Conservation (phyloP, 2,888 invertebrate species). For the Epirrhoe alternata region DNA sequence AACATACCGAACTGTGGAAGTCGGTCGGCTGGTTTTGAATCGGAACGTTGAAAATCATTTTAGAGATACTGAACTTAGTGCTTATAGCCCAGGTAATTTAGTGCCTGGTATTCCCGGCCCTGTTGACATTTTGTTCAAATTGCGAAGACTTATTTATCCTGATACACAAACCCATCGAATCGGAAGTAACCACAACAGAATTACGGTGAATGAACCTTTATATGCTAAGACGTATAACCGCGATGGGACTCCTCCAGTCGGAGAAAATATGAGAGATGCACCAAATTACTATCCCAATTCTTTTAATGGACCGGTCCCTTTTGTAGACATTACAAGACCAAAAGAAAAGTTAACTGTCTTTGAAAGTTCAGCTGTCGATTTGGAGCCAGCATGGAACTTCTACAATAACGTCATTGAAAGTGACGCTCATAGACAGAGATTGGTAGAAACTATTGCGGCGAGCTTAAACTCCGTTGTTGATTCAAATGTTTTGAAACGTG, state of each 20-base stretch:
- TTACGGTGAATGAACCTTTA: constrained; percentile 61
- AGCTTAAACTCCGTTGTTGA: no score
- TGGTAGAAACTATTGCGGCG: constrained; percentile 14
- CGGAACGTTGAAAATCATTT: constrained; percentile 89
- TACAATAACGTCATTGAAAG: constrained; percentile 86
- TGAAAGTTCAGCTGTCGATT: constrained; percentile 33
- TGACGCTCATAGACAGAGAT: constrained; percentile 40
- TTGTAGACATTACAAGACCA: constrained; percentile 72
- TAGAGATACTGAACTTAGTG: constrained; percentile 53
- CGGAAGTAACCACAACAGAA: constrained; percentile 63
- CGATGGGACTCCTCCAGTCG: constrained; percentile 78
- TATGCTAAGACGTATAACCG: constrained; percentile 61
- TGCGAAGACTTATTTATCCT: constrained; percentile 58
- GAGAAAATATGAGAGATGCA: constrained; percentile 92
- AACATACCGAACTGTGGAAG: constrained; percentile 91
- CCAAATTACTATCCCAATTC: constrained; percentile 98
- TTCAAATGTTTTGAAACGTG: no score
- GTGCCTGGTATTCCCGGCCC: constrained; percentile 74
- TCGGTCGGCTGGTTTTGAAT: constrained; percentile 92
- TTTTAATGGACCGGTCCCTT: constrained; percentile 92
- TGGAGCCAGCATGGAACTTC: constrained; percentile 88
- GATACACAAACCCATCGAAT: constrained; percentile 67
- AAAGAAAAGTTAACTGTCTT: constrained; percentile 39
- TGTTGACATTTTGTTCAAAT: constrained; percentile 60
- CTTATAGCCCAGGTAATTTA: constrained; percentile 65